Evolutionary conservation across 2,113 vertebrate genomes (phyloP).

Genomic region (Eira barbara): DNA sequence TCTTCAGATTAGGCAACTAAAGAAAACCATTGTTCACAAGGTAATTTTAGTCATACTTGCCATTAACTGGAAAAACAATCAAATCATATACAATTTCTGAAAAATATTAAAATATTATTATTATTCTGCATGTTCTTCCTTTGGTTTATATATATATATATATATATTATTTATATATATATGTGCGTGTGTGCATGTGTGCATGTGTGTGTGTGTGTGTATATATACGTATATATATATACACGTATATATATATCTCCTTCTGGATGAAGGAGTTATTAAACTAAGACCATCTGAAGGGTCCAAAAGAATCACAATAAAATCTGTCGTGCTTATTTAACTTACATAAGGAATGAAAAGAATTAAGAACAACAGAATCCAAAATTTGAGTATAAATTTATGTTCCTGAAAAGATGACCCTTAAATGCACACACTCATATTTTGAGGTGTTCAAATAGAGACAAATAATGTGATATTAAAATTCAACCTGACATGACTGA

Average conservation of each 20-base stretch:
- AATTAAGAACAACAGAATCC: neutral
- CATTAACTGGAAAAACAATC: neutral
- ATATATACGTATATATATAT: neutral
- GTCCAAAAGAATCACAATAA: neutral
- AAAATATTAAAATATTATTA: neutral
- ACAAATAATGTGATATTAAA: neutral
- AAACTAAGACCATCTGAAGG: neutral
- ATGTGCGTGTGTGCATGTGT: no score
- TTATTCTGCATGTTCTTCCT: neutral
- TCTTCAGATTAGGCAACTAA: conserved; percentile 31
- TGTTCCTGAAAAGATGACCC: neutral
- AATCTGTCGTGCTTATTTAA: neutral
- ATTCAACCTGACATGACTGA: neutral
- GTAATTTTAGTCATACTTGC: neutral
- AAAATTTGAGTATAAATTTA: conserved; percentile 10
- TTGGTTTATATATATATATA: neutral
- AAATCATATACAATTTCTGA: conserved; percentile 3
- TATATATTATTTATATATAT: no score
- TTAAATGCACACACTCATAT: neutral
- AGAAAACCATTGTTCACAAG: neutral
- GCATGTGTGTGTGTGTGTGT: fast-evolving
- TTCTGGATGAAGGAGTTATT: neutral
- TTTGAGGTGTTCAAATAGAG: neutral
- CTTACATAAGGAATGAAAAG: neutral
- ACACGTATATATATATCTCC: neutral